Evolutionary conservation across 1,140 invertebrate genomes (phyloP).

Genomic region (Brachionus calyciflorus): DNA sequence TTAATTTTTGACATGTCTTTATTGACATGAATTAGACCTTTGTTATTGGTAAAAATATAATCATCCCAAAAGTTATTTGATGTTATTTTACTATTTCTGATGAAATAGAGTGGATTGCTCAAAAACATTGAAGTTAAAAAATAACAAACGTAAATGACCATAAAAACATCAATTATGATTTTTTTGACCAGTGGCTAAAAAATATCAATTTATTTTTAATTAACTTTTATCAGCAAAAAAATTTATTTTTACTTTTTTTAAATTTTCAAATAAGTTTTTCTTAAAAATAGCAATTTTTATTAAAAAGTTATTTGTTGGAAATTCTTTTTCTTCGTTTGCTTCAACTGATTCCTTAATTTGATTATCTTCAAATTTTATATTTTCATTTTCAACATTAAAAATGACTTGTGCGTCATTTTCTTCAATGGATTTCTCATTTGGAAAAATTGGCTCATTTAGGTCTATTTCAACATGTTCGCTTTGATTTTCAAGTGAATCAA

Average conservation of each 20-base stretch:
- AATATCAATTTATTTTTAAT: neutral
- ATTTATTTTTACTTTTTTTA: constrained; percentile 3
- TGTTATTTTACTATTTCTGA: neutral
- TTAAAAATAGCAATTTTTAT: neutral
- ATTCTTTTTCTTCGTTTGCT: too few species aligned
- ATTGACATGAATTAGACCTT: neutral
- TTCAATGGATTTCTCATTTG: too few species aligned
- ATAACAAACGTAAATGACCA: neutral
- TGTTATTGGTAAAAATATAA: constrained; percentile 13
- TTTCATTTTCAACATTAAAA: too few species aligned
- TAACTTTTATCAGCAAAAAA: neutral
- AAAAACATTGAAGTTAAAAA: neutral
- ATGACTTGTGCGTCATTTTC: too few species aligned
- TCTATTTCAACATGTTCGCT: too few species aligned
- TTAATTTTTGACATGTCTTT: neutral
- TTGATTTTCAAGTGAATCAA: too few species aligned
- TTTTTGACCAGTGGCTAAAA: neutral
- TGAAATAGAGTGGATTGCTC: neutral
- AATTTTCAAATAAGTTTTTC: neutral
- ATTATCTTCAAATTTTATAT: neutral
- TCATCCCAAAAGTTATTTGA: neutral
- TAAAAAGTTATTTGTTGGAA: neutral
- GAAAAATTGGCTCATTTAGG: too few species aligned
- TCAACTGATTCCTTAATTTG: neutral
- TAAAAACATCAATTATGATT: neutral